Evolutionary conservation across 2,113 vertebrate species (phyloP), one percentile per base, ranked within the genome.

Genomic region (Coptodon rendalli): DNA sequence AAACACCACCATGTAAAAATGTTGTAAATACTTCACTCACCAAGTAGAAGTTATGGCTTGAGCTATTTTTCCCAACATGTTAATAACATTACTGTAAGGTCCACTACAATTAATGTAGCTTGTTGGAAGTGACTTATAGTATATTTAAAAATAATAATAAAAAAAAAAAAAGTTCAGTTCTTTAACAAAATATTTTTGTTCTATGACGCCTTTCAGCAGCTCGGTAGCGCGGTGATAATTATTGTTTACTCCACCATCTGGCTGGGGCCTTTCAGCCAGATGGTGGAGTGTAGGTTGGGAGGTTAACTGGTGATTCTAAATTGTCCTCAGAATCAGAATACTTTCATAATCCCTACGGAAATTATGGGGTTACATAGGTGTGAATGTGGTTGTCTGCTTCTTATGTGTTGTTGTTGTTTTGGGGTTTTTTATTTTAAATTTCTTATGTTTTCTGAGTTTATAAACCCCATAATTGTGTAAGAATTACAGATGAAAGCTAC

Each of bases 361-460:
- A 19, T 1, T 0, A 63, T 63, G 59, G 9, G 9, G 2, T 19
- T 19, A 34, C 16, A 34, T 63, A 63, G 14, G 29, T 34, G 59
- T 63, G 59, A 34, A 34, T 19, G 59, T 34, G 16, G 59, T 2
- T 63, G 29, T 34, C 59, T 63, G 29, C 19, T 19, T 63, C 29
- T 4, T 19, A 34, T 19, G 5, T 66, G 31, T 66, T 38, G 17
- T 38, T 38, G 10, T 12, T 66, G 19, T 66, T 66, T 66, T 36
- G 1, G 7, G 0, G 0, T 2, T 6, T 29, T 31, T 61, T n/a
- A 6, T 1, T 36, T 66, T 12, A 0, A 12, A 0, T 66, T 38
- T 38, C 31, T 38, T 38, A 3, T 38, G 61, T 38, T 38, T 38
- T 7, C 17, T 66, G 61, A 36, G 31, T 66, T 38, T 38, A 66